Evolutionary conservation across 2,113 vertebrate species (phyloP).

Genomic region (Cathartes aura): DNA sequence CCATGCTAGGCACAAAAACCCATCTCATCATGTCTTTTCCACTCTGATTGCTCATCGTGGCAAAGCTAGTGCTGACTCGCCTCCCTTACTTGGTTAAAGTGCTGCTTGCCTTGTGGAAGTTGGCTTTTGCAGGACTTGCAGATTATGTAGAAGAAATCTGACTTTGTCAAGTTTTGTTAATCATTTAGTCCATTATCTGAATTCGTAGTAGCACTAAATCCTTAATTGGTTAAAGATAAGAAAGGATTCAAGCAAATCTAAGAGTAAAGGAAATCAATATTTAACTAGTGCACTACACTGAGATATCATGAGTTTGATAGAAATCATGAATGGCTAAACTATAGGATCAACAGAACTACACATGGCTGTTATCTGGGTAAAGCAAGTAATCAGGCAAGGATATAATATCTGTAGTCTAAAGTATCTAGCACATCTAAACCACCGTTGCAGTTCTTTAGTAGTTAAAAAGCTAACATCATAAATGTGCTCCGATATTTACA

Average conservation of each 20-base stretch:
- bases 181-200: conserved; percentile 33
- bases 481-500: not conserved
- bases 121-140: conserved; percentile 28
- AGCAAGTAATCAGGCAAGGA: not conserved
- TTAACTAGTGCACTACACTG: not conserved
- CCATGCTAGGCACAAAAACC: not conserved
- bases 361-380: not conserved
- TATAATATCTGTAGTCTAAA: not conserved
- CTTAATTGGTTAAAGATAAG: not conserved
- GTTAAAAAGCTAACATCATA: not conserved
- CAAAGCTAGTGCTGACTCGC: conserved; percentile 15
- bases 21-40: not conserved
- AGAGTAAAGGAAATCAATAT: not conserved
- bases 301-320: not conserved
- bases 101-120: conserved; percentile 7
- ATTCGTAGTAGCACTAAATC: not conserved
- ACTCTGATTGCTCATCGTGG: not conserved
- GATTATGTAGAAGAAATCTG: not conserved
- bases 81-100: not conserved
- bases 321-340: not conserved
- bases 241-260: not conserved
- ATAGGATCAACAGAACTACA: not conserved
- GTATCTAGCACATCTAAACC: not conserved
- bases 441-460: not conserved
- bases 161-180: conserved; percentile 12